Percentiles rank a stretch among this genome's conserved stretches.
Evolutionary conservation across 2,888 invertebrate species (phyloP).

Genomic region (Cabera pusaria): DNA sequence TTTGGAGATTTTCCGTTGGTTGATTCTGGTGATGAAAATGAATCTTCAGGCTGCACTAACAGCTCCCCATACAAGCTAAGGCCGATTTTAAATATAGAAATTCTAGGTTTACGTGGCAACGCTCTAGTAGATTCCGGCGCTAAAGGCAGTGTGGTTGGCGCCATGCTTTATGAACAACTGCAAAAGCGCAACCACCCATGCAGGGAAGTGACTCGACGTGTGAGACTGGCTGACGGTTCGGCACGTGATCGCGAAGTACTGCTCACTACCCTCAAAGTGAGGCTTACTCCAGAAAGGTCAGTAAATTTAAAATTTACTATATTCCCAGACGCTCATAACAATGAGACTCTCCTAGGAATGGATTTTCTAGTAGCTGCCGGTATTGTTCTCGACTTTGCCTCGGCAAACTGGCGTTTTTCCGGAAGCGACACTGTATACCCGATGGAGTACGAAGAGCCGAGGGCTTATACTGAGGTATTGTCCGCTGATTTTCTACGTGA

Average conservation of each 20-base stretch:
- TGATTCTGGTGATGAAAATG: not conserved
- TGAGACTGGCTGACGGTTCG: too few species aligned
- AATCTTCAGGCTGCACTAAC: not conserved
- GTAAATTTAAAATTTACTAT: not conserved
- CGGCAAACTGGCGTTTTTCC: not conserved
- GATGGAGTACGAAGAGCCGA: not conserved
- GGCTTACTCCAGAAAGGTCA: not conserved
- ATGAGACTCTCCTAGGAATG: not conserved
- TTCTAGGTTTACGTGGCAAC: not conserved
- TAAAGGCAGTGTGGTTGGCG: not conserved
- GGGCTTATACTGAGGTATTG: not conserved
- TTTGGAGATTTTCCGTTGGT: too few species aligned
- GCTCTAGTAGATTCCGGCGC: not conserved
- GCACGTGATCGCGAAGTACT: not conserved
- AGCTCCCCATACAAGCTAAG: not conserved
- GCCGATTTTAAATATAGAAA: not conserved
- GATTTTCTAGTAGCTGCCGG: not conserved
- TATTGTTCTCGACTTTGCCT: not conserved
- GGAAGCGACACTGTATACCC: not conserved
- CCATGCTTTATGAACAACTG: not conserved
- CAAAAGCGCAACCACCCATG: not conserved
- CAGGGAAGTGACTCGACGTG: too few species aligned
- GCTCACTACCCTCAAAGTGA: not conserved
- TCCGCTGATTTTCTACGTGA: not conserved
- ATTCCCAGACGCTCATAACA: not conserved